Evolutionary conservation across 2,113 vertebrate genomes (phyloP).

Genomic region (Perca fluviatilis): DNA sequence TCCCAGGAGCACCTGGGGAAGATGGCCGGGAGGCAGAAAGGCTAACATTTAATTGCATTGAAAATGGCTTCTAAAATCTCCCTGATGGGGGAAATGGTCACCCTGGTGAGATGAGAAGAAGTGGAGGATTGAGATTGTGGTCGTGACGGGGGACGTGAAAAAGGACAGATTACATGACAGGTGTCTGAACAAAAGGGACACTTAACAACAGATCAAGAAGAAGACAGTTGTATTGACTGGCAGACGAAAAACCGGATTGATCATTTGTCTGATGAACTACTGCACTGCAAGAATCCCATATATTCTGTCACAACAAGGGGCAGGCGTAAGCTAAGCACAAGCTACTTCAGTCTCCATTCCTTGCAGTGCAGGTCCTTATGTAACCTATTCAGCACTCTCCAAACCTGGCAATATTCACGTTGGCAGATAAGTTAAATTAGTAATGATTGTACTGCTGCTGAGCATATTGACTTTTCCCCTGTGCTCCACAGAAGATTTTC

Average conservation of each 20-base stretch:
- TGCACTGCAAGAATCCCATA: neutral
- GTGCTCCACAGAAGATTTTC: slow-evolving; percentile 32
- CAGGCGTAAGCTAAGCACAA: neutral
- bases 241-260: slow-evolving; percentile 20
- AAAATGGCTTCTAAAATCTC: slow-evolving; percentile 73
- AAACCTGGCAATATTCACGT: slow-evolving; percentile 60
- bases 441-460: slow-evolving; percentile 69
- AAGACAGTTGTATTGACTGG: slow-evolving; percentile 41
- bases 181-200: slow-evolving; percentile 34
- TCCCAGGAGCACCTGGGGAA: slow-evolving; percentile 73
- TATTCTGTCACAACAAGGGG: slow-evolving; percentile 16
- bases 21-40: slow-evolving; percentile 69
- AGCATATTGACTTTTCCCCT: slow-evolving; percentile 56
- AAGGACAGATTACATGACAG: slow-evolving; percentile 44
- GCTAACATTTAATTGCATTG: slow-evolving; percentile 77
- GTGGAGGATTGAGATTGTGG: slow-evolving; percentile 10
- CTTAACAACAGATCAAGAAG: slow-evolving; percentile 18
- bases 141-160: slow-evolving; percentile 16
- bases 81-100: slow-evolving; percentile 53
- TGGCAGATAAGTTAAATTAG: slow-evolving; percentile 74
- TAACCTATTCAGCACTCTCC: slow-evolving; percentile 60
- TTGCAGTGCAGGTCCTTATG: slow-evolving; percentile 25
- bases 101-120: slow-evolving; percentile 41
- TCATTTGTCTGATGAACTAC: slow-evolving; percentile 26
- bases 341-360: slow-evolving; percentile 17